Base-by-base conservation (phyloP, 2,797 vertebrate genomes). In the Enoplosus armatus region DNA sequence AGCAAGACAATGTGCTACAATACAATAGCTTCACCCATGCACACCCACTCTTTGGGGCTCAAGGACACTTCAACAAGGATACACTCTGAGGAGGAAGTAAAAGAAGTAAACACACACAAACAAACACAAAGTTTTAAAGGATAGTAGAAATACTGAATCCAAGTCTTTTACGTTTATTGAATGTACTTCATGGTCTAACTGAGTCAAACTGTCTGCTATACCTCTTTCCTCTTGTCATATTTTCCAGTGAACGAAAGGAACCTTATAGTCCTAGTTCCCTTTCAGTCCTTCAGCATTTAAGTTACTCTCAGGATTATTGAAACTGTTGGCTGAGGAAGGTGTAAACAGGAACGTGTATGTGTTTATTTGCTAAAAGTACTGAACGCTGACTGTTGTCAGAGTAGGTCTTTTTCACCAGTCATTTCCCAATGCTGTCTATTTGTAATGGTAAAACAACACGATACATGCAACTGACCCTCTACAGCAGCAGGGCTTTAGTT, bases 311-410 rank as follows among this genome's bases (percentile, higher is more conserved):
- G 48, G 31, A 29, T 65, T 8, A 55, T 22, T 56, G 53, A 72
- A n/a, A n/a, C n/a, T n/a, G 12, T 15, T 48, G 29, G 56, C 47
- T 22, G 22, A 61, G 35, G 18, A 18, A 27, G 9, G 60, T 20
- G 31, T 65, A 37, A n/a, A 45, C 39, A 18, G 20, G 59, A 56
- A 50, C 5, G 0, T 6, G 8, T 50, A 12, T 33, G 53, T 39
- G 24, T 48, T 50, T 50, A 66, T 31, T 59, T 66, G 26, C 33
- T 41, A 58, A 41, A 73, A 24, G 20, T 53, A 9, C 14, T 54
- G 4, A 64, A 58, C 24, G 14, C 50, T 37, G 15, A 31, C 16
- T 37, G 3, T 29, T 48, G 18, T 29, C 22, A 63, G 20, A 11
- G 20, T 14, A 43, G 37, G 35, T 62, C n/a, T 33, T 29, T n/a